Evolutionary conservation across 2,797 vertebrate genomes (phyloP).

Genomic region (Scyliorhinus canicula): DNA sequence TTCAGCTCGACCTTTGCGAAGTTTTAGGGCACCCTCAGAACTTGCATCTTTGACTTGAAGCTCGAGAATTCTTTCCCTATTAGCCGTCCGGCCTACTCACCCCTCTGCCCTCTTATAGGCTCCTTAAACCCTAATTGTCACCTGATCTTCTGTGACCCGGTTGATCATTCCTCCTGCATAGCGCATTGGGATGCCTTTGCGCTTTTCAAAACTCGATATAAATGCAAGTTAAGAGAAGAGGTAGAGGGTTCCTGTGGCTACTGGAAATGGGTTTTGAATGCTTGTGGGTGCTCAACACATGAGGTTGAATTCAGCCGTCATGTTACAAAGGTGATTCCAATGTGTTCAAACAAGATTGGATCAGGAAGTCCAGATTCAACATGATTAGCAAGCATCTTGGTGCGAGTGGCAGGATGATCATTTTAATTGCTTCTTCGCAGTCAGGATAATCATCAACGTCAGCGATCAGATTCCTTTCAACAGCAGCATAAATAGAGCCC

Average conservation of each 20-base stretch:
- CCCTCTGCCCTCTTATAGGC: neutral
- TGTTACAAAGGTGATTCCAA: constrained; percentile 57
- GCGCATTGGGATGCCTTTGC: neutral
- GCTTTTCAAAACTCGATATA: too few relatives aligned
- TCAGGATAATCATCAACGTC: constrained; percentile 66
- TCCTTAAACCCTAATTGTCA: neutral
- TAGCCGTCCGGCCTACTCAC: too few relatives aligned
- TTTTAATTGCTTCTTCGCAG: constrained; percentile 63
- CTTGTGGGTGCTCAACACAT: constrained; percentile 50
- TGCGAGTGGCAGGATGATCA: constrained; percentile 50
- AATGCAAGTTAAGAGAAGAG: constrained; percentile 41
- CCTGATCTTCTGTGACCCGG: neutral
- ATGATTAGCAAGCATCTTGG: constrained; percentile 48
- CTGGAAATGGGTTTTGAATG: constrained; percentile 51
- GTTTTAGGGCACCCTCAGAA: too few relatives aligned
- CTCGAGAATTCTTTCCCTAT: too few relatives aligned
- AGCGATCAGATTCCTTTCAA: constrained; percentile 53
- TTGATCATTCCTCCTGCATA: neutral
- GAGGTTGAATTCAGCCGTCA: constrained; percentile 61
- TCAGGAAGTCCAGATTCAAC: constrained; percentile 49
- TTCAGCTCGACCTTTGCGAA: neutral
- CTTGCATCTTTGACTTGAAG: too few relatives aligned
- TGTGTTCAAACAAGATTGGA: constrained; percentile 51
- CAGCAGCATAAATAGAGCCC: neutral
- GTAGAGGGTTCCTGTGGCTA: constrained; percentile 48